Conservation (phyloP, 1,140 invertebrate genomes). For the Ladona fulva region DNA sequence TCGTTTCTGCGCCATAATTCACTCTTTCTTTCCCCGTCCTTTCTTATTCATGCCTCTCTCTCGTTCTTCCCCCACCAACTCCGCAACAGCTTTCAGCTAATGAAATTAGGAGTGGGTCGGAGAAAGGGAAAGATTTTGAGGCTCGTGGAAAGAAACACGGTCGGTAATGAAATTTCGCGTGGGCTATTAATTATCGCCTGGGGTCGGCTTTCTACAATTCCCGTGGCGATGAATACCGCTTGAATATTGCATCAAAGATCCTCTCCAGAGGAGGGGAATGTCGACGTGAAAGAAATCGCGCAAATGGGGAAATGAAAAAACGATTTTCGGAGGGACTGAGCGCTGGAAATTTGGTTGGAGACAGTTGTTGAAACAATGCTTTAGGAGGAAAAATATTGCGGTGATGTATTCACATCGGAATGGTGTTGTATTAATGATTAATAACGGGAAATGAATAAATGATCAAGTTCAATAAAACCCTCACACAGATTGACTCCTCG, state of each 20-base stretch:
- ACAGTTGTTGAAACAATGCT: too few species aligned
- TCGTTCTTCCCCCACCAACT: too few species aligned
- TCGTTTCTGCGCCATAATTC: background rate
- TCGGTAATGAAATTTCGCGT: background rate
- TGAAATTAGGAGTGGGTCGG: background rate
- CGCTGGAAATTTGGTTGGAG: too few species aligned
- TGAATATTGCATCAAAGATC: background rate
- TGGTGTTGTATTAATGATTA: too few species aligned
- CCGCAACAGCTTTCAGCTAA: background rate
- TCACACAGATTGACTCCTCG: too few species aligned
- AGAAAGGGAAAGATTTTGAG: background rate
- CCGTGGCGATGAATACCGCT: background rate
- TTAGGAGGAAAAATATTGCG: too few species aligned
- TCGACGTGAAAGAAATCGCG: too few species aligned
- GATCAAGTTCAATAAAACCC: too few species aligned
- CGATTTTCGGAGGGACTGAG: too few species aligned
- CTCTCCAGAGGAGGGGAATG: background rate
- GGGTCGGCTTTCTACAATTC: background rate
- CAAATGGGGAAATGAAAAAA: too few species aligned
- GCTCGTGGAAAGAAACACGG: background rate
- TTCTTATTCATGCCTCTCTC: background rate
- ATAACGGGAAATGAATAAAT: too few species aligned
- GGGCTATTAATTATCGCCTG: background rate
- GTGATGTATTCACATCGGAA: too few species aligned
- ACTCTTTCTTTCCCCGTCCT: background rate